Conservation (phyloP, 2,888 invertebrate genomes). For the Molanna angustata region DNA sequence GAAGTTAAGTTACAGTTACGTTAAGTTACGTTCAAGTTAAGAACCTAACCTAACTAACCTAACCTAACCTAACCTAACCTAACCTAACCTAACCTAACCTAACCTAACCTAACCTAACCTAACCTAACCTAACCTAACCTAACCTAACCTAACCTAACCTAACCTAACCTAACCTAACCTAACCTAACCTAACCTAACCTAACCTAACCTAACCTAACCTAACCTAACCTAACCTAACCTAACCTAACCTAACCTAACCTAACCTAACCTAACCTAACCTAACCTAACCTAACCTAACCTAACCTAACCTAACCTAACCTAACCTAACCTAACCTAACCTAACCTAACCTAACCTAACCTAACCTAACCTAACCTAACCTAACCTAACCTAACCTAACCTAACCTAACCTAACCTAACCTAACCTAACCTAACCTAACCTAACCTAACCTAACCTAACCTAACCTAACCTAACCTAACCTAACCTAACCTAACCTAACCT, state of each 20-base stretch:
- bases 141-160: background rate
- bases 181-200: background rate
- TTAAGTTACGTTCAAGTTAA: background rate
- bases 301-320: background rate
- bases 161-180: background rate
- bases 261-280: background rate
- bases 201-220: background rate
- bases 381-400: conserved; percentile 24
- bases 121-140: background rate
- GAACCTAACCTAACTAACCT: background rate
- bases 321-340: conserved; percentile 6
- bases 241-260: background rate
- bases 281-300: background rate
- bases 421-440: conserved; percentile 32
- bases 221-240: background rate
- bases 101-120: background rate
- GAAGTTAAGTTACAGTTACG: background rate
- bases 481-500: conserved; percentile 9
- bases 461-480: conserved; percentile 32
- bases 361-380: conserved; percentile 13
- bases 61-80: background rate
- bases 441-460: conserved; percentile 26
- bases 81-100: background rate
- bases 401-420: conserved; percentile 35
- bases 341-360: conserved; percentile 12